Conservation (phyloP, 2,888 invertebrate species). For the Scelioninae gen. 1 region DNA sequence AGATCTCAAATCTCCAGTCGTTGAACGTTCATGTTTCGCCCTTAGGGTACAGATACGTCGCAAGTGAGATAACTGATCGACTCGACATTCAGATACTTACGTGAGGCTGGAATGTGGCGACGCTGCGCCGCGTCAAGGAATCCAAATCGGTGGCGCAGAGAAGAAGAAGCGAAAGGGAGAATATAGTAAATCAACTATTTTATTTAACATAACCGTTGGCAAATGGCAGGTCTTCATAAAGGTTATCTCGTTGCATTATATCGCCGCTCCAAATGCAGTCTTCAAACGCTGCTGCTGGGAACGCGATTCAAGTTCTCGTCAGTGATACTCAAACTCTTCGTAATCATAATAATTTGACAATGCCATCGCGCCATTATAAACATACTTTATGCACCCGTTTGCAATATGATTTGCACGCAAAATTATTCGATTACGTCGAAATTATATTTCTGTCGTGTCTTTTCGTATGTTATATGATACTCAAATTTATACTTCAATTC, state of each 20-base stretch:
- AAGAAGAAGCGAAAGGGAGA: slow-evolving; percentile 69
- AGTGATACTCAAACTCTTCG: slow-evolving; percentile 79
- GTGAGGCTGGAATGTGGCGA: slow-evolving; percentile 69
- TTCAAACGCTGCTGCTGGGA: slow-evolving; percentile 79
- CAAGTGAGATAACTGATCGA: slow-evolving; percentile 70
- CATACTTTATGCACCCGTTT: slow-evolving; percentile 48
- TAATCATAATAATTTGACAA: slow-evolving; percentile 61
- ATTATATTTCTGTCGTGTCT: slow-evolving; percentile 48
- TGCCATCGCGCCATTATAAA: slow-evolving; percentile 45
- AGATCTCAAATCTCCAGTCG: slow-evolving; percentile 56
- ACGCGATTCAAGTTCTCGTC: slow-evolving; percentile 78
- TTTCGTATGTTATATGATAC: slow-evolving; percentile 54
- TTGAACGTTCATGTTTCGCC: slow-evolving; percentile 56
- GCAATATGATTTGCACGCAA: slow-evolving; percentile 43
- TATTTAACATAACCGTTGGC: slow-evolving; percentile 79
- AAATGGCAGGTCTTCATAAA: slow-evolving; percentile 81
- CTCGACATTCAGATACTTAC: slow-evolving; percentile 70
- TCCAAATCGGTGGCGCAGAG: slow-evolving; percentile 69
- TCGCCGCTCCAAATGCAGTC: slow-evolving; percentile 81
- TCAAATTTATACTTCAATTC: slow-evolving; percentile 45
- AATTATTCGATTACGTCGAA: slow-evolving; percentile 56
- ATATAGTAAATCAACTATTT: slow-evolving; percentile 81
- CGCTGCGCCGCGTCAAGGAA: slow-evolving; percentile 68
- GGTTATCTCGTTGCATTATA: slow-evolving; percentile 80
- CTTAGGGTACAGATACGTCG: slow-evolving; percentile 62